Percentiles rank a stretch among this genome's conserved stretches.
phyloP scores from a whole-genome alignment of 2,113 vertebrate genomes.

The Todiramphus chloris region DNA sequence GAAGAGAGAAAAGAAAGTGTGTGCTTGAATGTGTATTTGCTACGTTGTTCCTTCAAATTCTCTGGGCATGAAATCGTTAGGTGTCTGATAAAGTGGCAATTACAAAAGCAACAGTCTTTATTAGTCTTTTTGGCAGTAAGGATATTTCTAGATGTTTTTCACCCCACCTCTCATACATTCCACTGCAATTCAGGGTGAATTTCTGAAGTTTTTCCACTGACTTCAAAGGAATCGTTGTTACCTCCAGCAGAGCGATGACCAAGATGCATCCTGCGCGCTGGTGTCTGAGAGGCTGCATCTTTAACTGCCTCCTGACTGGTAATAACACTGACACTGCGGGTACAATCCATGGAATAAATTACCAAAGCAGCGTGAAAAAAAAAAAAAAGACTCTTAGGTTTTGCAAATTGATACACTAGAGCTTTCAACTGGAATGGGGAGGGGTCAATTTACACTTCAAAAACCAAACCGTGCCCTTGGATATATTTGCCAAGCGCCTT shows the following conservation, averaged over 20 bases:
- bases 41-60: neutral
- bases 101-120: neutral
- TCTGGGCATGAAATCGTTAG: slow-evolving; percentile 13
- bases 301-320: neutral
- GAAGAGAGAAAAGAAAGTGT: neutral
- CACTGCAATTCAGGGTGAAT: neutral
- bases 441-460: slow-evolving; percentile 53
- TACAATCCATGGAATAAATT: neutral
- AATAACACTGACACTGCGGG: fast-evolving
- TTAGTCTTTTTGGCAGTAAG: neutral
- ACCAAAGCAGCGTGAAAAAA: neutral
- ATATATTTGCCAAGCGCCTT: neutral
- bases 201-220: neutral
- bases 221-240: neutral
- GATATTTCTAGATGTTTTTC: neutral
- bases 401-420: neutral
- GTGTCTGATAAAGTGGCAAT: slow-evolving; percentile 6
- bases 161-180: neutral
- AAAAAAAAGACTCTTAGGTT: neutral
- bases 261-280: neutral
- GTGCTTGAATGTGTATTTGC: neutral
- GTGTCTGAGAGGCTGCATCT: neutral
- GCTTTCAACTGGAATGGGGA: neutral
- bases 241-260: fast-evolving
- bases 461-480: neutral